Base-by-base conservation (phyloP, 2,797 vertebrate species). In the Halcyon leucocephala region DNA sequence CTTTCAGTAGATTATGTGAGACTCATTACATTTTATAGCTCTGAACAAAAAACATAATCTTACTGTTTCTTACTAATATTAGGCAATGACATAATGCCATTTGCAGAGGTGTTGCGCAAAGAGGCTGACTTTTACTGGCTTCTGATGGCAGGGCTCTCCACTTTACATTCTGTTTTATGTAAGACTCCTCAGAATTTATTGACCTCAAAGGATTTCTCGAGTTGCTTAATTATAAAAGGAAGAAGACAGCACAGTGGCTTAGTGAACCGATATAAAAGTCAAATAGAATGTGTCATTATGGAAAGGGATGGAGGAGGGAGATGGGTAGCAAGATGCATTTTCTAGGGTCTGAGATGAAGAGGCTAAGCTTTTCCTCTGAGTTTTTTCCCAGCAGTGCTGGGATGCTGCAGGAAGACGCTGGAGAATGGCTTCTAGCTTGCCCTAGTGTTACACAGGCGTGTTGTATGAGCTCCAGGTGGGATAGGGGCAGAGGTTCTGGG, bases 31-130 rank as follows among this genome's bases (percentile, higher is more conserved):
- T 98, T 98, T 98, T 98, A 98, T 96, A 97, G 95, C 89, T 94
- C 84, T 97, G 97, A 96, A 98, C 97, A 95, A 98, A 97, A 96
- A 90, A 52, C 74, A 95, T 97, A 98, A 98, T 96, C 97, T 97
- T 97, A 97, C 97, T 80, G 86, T 97, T 98, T 97, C 97, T 97
- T 98, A 93, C 97, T 98, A 98, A 98, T 98, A 98, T 98, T 98
- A 98, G 97, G 94, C 97, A 98, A 98, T 98, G 98, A 98, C 98
- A 98, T 98, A 98, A 98, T 98, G 97, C 97, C 98, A 98, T 98
- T 98, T 98, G 97, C 97, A 94, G 97, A 98, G 97, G 98, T 98
- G 98, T 98, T 66, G 24, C 46, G 67, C 96, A 98, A 98, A 98
- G 97, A 96, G 96, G 97, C 97, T 98, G 98, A 98, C 98, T 98